A percentile compares a stretch with the other conserved stretches of the same genome.
phyloP scores from a whole-genome alignment of 2,113 vertebrate species.

The Clarias magur region DNA sequence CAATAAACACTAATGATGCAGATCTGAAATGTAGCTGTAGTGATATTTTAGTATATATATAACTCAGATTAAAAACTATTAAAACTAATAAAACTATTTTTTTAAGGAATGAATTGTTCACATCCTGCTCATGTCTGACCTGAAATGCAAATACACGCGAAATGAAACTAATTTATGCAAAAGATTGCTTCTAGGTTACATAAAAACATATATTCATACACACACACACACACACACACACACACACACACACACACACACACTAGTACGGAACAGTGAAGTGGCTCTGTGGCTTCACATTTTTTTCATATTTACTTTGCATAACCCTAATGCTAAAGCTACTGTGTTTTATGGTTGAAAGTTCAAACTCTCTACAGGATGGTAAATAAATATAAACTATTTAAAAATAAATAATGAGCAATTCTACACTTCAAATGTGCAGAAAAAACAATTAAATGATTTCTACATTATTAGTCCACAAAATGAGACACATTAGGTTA shows the following conservation, averaged over 20 bases:
- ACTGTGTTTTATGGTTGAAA: background rate
- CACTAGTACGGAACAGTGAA: background rate
- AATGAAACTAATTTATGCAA: conserved; percentile 18
- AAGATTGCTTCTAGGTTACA: background rate
- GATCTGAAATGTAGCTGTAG: background rate
- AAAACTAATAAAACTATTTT: background rate
- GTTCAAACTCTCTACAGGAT: background rate
- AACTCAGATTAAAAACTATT: background rate
- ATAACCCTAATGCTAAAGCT: background rate
- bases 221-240: background rate
- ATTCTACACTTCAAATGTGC: background rate
- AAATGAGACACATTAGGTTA: background rate
- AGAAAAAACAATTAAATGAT: background rate
- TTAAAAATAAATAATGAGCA: background rate
- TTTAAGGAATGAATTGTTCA: background rate
- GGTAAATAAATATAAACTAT: background rate
- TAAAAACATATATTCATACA: background rate
- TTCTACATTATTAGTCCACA: background rate
- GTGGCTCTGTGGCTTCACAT: background rate
- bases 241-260: conserved; percentile 10
- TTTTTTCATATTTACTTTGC: background rate
- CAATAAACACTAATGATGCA: background rate
- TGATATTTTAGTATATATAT: background rate
- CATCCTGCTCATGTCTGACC: background rate
- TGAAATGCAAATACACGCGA: conserved; percentile 6